A percentile compares a stretch with the other conserved stretches of the same genome.
These are phyloP conservation scores for Drosophila setosimentum DNA, from an alignment of 2,888 invertebrate genomes.

Conservation along the genomic window DNA sequence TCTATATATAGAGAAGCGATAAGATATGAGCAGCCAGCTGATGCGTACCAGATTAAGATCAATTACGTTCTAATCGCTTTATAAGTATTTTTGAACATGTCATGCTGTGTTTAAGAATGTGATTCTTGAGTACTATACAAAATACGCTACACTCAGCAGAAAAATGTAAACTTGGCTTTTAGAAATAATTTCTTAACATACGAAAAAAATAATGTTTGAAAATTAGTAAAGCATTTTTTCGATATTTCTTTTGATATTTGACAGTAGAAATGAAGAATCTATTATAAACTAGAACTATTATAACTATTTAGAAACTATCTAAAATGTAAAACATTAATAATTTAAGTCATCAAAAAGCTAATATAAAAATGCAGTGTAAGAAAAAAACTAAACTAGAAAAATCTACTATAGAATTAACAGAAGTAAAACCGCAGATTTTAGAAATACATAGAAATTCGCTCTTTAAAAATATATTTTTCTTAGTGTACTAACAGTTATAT, in stretches of 20 bases:
- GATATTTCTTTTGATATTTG: no score
- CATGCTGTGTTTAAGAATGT: background rate
- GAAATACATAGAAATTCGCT: no score
- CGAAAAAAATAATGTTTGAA: background rate
- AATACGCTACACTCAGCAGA: background rate
- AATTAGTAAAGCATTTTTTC: no score
- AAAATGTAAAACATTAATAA: no score
- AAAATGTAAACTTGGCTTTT: background rate
- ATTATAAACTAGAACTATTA: no score
- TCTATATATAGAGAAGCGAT: constrained; percentile 26
- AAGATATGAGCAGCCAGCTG: constrained; percentile 52
- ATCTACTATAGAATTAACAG: no score
- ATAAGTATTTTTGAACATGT: background rate
- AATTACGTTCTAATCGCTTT: constrained; percentile 9
- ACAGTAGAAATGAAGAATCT: no score
- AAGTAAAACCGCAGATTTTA: no score
- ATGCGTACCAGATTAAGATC: constrained; percentile 34
- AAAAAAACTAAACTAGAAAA: no score
- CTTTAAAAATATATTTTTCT: background rate
- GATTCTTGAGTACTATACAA: background rate
- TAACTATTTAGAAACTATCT: no score
- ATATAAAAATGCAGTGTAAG: no score
- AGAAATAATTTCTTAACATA: background rate
- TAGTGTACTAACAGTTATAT: background rate
- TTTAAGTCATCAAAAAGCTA: no score